Conservation (phyloP, 2,113 vertebrate genomes). For the Phrynosoma platyrhinos region DNA sequence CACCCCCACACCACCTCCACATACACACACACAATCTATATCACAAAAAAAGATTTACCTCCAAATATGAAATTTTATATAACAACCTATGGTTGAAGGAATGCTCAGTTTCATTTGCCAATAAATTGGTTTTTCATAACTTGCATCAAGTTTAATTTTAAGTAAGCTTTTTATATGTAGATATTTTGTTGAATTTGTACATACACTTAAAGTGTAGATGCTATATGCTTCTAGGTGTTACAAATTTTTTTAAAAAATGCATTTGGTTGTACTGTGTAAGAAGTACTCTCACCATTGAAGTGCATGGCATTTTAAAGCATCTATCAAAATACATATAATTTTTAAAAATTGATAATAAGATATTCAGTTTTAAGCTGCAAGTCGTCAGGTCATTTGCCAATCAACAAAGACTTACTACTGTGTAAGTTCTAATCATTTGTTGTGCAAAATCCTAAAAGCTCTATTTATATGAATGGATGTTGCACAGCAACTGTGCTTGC, state of each 20-base stretch:
- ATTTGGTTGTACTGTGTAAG: slow-evolving; percentile 84
- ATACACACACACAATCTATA: slow-evolving; percentile 54
- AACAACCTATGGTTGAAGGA: slow-evolving; percentile 85
- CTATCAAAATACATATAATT: slow-evolving; percentile 63
- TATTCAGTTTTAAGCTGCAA: slow-evolving; percentile 58
- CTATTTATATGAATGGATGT: not conserved
- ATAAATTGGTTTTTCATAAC: slow-evolving; percentile 96
- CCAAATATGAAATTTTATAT: slow-evolving; percentile 80
- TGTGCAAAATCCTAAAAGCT: not conserved
- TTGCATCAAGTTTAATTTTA: slow-evolving; percentile 99
- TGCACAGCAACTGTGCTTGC: not conserved
- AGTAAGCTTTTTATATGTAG: slow-evolving; percentile 91
- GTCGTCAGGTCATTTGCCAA: slow-evolving; percentile 42
- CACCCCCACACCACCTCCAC: slow-evolving; percentile 16
- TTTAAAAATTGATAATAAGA: slow-evolving; percentile 71
- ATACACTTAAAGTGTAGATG: slow-evolving; percentile 86
- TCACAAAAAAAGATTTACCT: slow-evolving; percentile 77
- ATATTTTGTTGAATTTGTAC: slow-evolving; percentile 97
- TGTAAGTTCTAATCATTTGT: not conserved
- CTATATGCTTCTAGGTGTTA: slow-evolving; percentile 82
- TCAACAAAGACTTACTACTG: not conserved
- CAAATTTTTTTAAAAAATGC: slow-evolving; percentile 53
- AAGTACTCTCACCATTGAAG: slow-evolving; percentile 80
- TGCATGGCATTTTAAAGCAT: slow-evolving; percentile 84
- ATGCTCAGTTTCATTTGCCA: slow-evolving; percentile 89